These are phyloP conservation scores for Chloromyia formosa DNA, from an alignment of 2,888 invertebrate species.

Conservation along the genomic window DNA sequence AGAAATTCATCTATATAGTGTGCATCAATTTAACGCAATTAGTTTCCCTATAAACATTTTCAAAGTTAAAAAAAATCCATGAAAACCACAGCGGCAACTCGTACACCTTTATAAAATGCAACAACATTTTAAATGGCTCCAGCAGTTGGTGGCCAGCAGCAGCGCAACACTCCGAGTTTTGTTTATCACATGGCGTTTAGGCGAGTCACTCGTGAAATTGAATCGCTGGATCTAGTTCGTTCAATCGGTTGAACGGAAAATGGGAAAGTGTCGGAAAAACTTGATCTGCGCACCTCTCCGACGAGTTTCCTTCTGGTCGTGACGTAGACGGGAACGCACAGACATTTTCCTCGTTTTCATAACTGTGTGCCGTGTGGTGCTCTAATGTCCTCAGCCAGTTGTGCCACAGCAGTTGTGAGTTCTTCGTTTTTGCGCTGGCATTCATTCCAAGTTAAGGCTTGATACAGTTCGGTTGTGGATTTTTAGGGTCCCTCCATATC, in stretches of 20 bases:
- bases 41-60: no score
- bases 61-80: no score
- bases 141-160: no score
- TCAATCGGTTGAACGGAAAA: slow-evolving; percentile 29
- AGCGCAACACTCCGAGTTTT: not conserved
- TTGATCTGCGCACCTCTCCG: slow-evolving; percentile 8
- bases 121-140: no score
- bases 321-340: no score
- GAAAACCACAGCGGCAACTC: no score
- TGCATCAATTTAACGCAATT: no score
- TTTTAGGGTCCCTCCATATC: slow-evolving; percentile 2
- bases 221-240: not conserved
- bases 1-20: no score
- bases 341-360: no score
- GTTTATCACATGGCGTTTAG: slow-evolving; percentile 26
- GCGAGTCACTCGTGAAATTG: slow-evolving; percentile 23
- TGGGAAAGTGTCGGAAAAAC: not conserved
- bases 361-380: no score
- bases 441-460: slow-evolving; percentile 39
- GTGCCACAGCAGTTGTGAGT: not conserved
- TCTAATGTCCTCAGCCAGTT: no score
- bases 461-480: slow-evolving; percentile 33
- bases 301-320: slow-evolving; percentile 15
- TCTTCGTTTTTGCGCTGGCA: not conserved
- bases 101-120: no score